A percentile compares a stretch with the other conserved stretches of the same genome.
phyloP scores from a whole-genome alignment of 2,113 vertebrate species.

The Pelusios castaneus region DNA sequence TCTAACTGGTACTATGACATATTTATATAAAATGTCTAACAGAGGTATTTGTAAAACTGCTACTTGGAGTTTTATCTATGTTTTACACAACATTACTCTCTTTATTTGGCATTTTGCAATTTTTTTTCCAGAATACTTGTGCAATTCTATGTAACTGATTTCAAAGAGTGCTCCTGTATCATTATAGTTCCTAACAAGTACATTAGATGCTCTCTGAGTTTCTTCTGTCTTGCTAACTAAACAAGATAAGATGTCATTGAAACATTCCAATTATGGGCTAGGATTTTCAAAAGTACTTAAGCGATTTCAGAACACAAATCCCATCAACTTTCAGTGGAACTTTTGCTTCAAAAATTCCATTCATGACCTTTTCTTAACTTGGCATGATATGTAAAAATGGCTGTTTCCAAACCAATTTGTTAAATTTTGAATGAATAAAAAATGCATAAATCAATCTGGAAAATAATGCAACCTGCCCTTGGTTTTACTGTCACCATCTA shows the following conservation, averaged over 20 bases:
- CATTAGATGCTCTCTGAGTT: background rate
- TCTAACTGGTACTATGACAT: background rate
- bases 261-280: background rate
- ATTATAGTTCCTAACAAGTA: background rate
- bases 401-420: background rate
- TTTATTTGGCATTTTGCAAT: background rate
- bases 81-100: background rate
- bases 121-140: background rate
- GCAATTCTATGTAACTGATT: background rate
- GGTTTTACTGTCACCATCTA: background rate
- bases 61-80: background rate
- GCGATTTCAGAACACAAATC: background rate
- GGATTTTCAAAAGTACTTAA: background rate
- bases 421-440: slow-evolving; percentile 11
- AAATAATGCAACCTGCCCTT: background rate
- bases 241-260: background rate
- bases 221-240: background rate
- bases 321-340: background rate
- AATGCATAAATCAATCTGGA: background rate
- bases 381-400: background rate
- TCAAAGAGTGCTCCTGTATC: background rate
- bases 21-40: background rate
- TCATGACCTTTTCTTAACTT: background rate
- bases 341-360: background rate
- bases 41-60: background rate